Base-by-base conservation (phyloP, 2,113 vertebrate genomes). In the Melanerpes formicivorus region DNA sequence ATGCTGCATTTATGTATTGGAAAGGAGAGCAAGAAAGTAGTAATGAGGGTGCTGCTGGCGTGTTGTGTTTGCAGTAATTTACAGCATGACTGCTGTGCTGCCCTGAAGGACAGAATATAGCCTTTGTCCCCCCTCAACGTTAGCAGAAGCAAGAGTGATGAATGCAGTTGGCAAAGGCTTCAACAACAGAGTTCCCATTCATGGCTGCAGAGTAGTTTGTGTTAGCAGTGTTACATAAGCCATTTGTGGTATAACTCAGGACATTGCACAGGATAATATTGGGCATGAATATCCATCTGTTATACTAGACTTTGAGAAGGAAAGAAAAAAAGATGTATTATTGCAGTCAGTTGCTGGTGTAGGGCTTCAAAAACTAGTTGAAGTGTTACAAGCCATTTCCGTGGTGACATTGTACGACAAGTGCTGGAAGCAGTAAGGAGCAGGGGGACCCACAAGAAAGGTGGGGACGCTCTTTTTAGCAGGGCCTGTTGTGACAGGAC, bases 171-270 rank as follows among this genome's bases (percentile, higher is more conserved):
- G 87, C 94, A 83, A 27, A 62, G 89, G 21, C 81, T 91, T 70
- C 29, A 32, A 10, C 81, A 93, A 95, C 93, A 95, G 91, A 94
- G 84, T 90, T 75, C 91, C 84, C 89, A 95, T 95, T 94, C 93
- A 96, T 89, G 1, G 19, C 85, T 56, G 81, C 54, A 9, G 65
- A 77, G 89, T 59, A 77, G 94, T 91, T 96, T 92, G 84, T 62
- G 90, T 96, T 93, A 89, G 94, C 89, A 40, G 62, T 58, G 89
- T 87, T 93, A 70, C 42, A 17, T 55, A 81, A 94, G 78, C 84
- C 25, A 6, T 87, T 90, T 67, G 67, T 92, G 89, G 81, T 85
- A 50, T 80, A 89, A 95, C 62, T 74, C 54, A 5, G 91, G 81
- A 85, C 54, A 0, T 75, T 60, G 82, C 84, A 77, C 67, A 71